Evolutionary conservation across 2,888 invertebrate species (phyloP), one percentile per base, ranked within the genome.

Genomic region (Dasysyrphus tricinctus): DNA sequence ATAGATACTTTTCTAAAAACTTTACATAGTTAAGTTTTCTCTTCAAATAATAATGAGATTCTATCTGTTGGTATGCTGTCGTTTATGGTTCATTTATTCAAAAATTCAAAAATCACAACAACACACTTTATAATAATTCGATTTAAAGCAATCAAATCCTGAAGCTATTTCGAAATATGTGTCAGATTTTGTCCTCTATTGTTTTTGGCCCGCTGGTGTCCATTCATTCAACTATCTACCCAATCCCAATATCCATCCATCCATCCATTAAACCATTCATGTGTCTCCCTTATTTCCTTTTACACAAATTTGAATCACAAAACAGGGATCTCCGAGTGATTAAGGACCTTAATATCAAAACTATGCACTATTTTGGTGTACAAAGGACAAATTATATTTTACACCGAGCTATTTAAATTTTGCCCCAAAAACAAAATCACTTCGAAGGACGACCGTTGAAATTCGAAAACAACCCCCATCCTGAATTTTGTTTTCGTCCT

Each of bases 351-450:
- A 77, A 85, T 85, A 77, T 65, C 82, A 86, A 79, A 86, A 82
- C 86, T 86, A 74, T 79, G 37, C 82, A 72, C 82, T 79, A 54
- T 61, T 65, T 56, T 12, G 70, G 59, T 79, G 82, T 82, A 75
- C 75, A 86, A 78, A 79, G 78, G 79, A 79, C 82, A 86, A 86
- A 86, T 86, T 86, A 82, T 82, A 82, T 79, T 86, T 82, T 79
- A 82, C 86, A 82, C 75, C 51, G 73, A 82, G 72, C 81, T 86
- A 78, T 86, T 86, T 86, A 86, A 86, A 86, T 79, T 78, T 70
- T 75, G 73, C 81, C 85, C 85, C 39, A 75, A 86, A 81, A 80
- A 80, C 67, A 42, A 77, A 81, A 80, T 67, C 49, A 81, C 42
- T 67, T 67, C 81, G 47, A 85, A 85, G 56, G 82, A 75, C 82